Evolutionary conservation across 2,113 vertebrate genomes (phyloP), one percentile per base, ranked within the genome.

Genomic region (Elephas maximus): DNA sequence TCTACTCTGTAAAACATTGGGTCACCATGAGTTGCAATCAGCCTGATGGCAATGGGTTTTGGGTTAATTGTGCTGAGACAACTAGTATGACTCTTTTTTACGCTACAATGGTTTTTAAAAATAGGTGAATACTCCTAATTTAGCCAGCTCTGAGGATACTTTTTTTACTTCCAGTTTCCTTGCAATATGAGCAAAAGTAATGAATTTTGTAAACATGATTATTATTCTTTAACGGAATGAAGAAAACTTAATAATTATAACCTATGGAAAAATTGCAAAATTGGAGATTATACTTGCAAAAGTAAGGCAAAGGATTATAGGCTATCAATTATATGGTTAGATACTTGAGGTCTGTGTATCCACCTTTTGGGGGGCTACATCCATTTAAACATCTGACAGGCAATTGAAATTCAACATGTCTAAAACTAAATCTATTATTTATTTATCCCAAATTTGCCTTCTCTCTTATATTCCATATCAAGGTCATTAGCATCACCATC

Each of bases 141-240:
- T 73, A 65, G 51, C 71, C 0, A 0, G 10, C 8, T 57, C n/a
- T 82, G 76, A 84, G n/a, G 78, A 69, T 26, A 5, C 33, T 81
- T 48, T 87, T 87, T 44, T 69, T 51, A 89, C 44, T 86, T 96
- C 86, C 87, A 28, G 11, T 17, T 77, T 93, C 62, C 44, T 89
- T 78, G 45, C 8, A 45, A 37, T 76, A 67, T 77, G 51, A 69
- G 21, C 23, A 48, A 12, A 11, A 92, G 30, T 44, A 91, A 97
- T 67, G 2, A 79, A 33, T 41, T 74, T 67, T 57, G 26, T 74
- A 90, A 96, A 83, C 0, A 57, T 5, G 6, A 79, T 73, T 33
- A 74, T 97, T 74, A 41, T 48, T 95, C 81, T 81, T 97, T 88
- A 78, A n/a, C n/a, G 41, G 73, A 77, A 88, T 62, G 48, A 48